Base-by-base conservation (phyloP, 2,888 invertebrate genomes). In the Mamestra brassicae region DNA sequence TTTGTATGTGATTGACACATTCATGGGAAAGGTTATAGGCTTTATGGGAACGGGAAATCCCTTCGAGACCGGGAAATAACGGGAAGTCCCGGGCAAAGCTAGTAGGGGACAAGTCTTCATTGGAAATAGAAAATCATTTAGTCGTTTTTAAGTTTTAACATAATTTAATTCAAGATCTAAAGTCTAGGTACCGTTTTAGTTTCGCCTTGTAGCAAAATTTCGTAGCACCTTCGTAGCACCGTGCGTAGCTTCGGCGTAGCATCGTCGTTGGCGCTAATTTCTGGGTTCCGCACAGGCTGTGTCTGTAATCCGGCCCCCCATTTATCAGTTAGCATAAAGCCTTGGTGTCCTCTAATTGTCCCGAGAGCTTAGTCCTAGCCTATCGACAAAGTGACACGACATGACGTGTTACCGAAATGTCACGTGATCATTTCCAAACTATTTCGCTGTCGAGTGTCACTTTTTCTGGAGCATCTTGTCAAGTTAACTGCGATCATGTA, bases 301-400 rank as follows among this genome's bases (percentile, higher is more conserved):
- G 74, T 58, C 77, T 84, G 45, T 85, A 84, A 84, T 82, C 71
- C 58, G 55, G 65, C 10, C 62, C 15, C 10, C 62, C 15, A 71
- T 81, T 73, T 58, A 50, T 66, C 74, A 76, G 81, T 71, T 66
- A 66, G 61, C 70, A 74, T 77, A 79, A 76, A 78, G 72, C 70
- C 55, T 50, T 13, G 36, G 58, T 75, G 77, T 65, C 58, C 54
- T 52, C 76, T 77, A 78, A 81, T 80, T 74, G 67, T 58, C 58
- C 11, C 10, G 65, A 67, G 58, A 62, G 66, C 74, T 26, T 15
- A 68, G 82, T 83, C 62, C 17, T 38, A 38, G 38, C 10, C 60
- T 38, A 17, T n/a, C 17, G 38, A 60, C 10, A 10, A 10, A n/a
- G 38, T 17, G 60, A 38, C 17, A 60, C 36, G 17, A 8, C 4